Base-by-base conservation (phyloP, 2,113 vertebrate species). In the Takifugu flavidus region DNA sequence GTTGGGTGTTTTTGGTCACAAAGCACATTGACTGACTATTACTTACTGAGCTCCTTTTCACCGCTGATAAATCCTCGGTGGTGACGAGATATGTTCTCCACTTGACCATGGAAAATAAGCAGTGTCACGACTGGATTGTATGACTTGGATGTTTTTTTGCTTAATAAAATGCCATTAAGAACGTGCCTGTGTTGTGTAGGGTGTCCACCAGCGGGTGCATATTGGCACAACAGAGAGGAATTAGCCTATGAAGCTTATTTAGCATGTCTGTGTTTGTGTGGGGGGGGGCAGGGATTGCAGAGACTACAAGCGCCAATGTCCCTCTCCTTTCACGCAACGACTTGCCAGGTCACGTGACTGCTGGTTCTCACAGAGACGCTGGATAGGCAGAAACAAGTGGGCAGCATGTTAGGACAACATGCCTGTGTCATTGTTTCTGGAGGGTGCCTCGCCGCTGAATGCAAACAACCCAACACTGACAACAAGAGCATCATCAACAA, bases 381-480 rank as follows among this genome's bases (percentile, higher is more conserved):
- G 75, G 70, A 70, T 71, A 77, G 79, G 59, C 59, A 42, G 79
- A 77, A 83, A 85, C 82, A 85, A 77, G 79, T 75, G 81, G 78
- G 78, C 81, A 76, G 76, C 75, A 28, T 81, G 86, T 78, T 86
- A 67, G 45, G 71, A 80, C 77, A 58, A 57, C 83, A 85, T 81
- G 83, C 65, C 78, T 85, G 75, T 70, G 73, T 86, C 77, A 82
- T 83, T 88, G 84, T 87, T 77, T 67, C 70, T 49, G 67, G 14
- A 13, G 69, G 77, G 72, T 72, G 82, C 81, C 79, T 87, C 79
- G 49, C 71, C 72, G 78, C 76, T 82, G 78, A 86, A 87, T 80
- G 75, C 71, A 58, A 69, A 53, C 82, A 51, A 85, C 84, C 84
- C 86, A 83, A 75, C 4, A 79, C 78, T 81, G 68, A 70, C 77